A percentile compares a stretch with the other conserved stretches of the same genome.
These are phyloP conservation scores for Tychaedon coryphoeus DNA, from an alignment of 2,113 vertebrate genomes.

Conservation along the genomic window DNA sequence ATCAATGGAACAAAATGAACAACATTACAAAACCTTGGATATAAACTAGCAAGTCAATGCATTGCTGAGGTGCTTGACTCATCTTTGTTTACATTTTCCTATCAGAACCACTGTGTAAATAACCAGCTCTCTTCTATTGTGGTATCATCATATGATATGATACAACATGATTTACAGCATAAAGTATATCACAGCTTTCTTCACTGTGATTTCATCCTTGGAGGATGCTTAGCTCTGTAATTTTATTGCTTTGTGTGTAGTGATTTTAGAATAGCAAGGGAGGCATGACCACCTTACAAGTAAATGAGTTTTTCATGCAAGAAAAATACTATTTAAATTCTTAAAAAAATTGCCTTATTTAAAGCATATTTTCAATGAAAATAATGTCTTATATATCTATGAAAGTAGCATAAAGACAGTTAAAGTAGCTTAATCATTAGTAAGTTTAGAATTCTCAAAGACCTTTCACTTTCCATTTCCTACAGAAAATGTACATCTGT, in stretches of 20 bases:
- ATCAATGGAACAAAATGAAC: neutral
- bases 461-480: slow-evolving; percentile 1
- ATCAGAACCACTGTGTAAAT: slow-evolving; percentile 64
- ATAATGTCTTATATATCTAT: slow-evolving; percentile 47
- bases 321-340: slow-evolving; percentile 1
- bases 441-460: slow-evolving; percentile 11
- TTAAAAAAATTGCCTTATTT: slow-evolving; percentile 61
- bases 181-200: slow-evolving; percentile 51
- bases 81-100: slow-evolving; percentile 69
- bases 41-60: slow-evolving; percentile 25
- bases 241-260: slow-evolving; percentile 44
- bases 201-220: slow-evolving; percentile 62
- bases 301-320: neutral
- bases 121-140: slow-evolving; percentile 39
- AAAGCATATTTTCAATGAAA: slow-evolving; percentile 60
- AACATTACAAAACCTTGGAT: neutral
- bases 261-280: slow-evolving; percentile 6
- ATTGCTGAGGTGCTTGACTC: slow-evolving; percentile 48
- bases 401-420: slow-evolving; percentile 24
- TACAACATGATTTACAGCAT: slow-evolving; percentile 26
- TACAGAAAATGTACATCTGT: neutral
- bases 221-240: slow-evolving; percentile 49
- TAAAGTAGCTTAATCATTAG: neutral
- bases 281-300: neutral
- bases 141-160: slow-evolving; percentile 25